Evolutionary conservation across 2,113 vertebrate genomes (phyloP).

Genomic region (Colius striatus): DNA sequence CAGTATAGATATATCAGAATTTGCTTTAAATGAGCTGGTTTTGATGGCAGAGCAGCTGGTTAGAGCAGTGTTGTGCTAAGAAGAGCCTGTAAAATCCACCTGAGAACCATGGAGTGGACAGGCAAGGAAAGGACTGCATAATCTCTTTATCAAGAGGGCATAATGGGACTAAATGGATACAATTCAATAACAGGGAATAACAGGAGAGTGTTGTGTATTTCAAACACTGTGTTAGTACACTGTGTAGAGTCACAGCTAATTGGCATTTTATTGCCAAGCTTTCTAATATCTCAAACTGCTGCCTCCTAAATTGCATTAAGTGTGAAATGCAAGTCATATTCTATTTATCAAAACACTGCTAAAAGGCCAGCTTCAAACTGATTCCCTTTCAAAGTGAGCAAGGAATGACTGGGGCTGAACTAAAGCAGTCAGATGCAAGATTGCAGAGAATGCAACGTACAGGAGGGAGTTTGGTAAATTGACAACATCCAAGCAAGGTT

Average conservation of each 20-base stretch:
- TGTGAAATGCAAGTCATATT: conserved; percentile 7
- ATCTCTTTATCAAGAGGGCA: background rate
- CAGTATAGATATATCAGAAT: background rate
- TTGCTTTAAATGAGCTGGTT: background rate
- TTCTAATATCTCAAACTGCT: background rate
- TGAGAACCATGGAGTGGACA: background rate
- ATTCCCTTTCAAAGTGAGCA: background rate
- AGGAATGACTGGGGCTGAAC: background rate
- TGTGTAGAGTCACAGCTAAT: conserved; percentile 27
- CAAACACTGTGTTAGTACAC: background rate
- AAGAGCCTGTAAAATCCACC: background rate
- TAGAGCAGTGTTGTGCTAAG: background rate
- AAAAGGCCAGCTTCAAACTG: background rate
- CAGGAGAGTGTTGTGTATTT: background rate
- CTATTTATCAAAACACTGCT: background rate
- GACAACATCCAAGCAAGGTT: background rate
- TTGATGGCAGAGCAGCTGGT: background rate
- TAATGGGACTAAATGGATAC: background rate
- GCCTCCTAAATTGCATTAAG: conserved; percentile 11
- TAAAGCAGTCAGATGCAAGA: background rate
- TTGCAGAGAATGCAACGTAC: rapidly evolving
- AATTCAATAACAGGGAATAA: background rate
- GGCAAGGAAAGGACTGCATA: background rate
- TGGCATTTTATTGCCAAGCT: conserved; percentile 42
- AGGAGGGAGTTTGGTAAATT: background rate